These are phyloP conservation scores for Cottoperca gobio DNA, from an alignment of 2,797 vertebrate species.

Conservation along the genomic window DNA sequence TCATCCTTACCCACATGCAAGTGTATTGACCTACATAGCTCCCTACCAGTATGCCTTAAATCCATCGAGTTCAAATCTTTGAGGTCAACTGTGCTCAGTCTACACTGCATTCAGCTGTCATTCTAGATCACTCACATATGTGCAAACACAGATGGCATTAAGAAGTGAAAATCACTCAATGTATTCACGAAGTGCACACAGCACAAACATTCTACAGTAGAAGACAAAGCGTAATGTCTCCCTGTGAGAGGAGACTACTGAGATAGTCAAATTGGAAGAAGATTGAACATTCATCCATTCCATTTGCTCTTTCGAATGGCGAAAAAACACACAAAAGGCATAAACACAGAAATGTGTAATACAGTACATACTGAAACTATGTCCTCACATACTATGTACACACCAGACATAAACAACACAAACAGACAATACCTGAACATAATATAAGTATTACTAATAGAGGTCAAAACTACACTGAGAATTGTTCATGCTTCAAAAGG, in stretches of 20 bases:
- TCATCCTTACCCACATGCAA: neutral
- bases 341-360: constrained; percentile 1
- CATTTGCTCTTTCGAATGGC: neutral
- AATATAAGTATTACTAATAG: no score
- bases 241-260: constrained; percentile 11
- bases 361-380: neutral
- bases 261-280: constrained; percentile 21
- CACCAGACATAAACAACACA: neutral
- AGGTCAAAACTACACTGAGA: no score
- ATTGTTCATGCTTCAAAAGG: no score
- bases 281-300: constrained; percentile 29
- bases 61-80: constrained; percentile 40
- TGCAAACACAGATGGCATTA: neutral
- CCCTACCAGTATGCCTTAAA: constrained; percentile 24
- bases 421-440: no score
- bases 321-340: neutral
- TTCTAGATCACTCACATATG: constrained; percentile 32
- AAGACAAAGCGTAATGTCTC: neutral
- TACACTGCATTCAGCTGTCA: constrained; percentile 45
- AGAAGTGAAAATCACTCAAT: neutral
- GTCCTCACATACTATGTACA: neutral
- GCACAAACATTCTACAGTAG: constrained; percentile 2
- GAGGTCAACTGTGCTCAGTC: constrained; percentile 29
- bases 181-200: constrained; percentile 10
- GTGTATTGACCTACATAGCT: constrained; percentile 41